phyloP scores from a whole-genome alignment of 2,888 invertebrate genomes.

The Caenorhabditis sp. region DNA sequence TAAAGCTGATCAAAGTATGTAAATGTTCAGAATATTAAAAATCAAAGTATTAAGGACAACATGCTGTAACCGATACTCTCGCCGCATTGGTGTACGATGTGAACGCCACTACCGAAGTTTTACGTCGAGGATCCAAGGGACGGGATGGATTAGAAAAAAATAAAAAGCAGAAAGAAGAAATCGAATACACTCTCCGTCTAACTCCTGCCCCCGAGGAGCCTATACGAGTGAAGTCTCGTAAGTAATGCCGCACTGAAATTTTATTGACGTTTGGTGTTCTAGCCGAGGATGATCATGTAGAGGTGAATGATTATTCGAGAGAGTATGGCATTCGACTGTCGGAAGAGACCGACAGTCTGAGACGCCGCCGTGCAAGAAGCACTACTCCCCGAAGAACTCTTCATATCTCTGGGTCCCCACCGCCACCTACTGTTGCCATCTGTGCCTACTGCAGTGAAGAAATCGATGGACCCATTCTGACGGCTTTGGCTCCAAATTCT shows the following conservation, averaged over 20 bases:
- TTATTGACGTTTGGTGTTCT: slow-evolving; percentile 17
- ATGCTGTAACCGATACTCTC: slow-evolving; percentile 78
- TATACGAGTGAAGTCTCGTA: slow-evolving; percentile 50
- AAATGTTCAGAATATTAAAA: neutral
- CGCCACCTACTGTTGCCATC: slow-evolving; percentile 69
- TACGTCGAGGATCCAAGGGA: slow-evolving; percentile 64
- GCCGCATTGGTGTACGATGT: slow-evolving; percentile 79
- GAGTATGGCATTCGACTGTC: slow-evolving; percentile 76
- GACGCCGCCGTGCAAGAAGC: slow-evolving; percentile 75
- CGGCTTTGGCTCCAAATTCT: slow-evolving; percentile 82
- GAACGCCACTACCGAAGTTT: slow-evolving; percentile 78
- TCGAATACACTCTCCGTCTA: slow-evolving; percentile 75
- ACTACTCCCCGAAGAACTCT: slow-evolving; percentile 76
- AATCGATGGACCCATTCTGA: slow-evolving; percentile 73
- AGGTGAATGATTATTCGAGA: slow-evolving; percentile 72
- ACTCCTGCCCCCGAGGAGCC: slow-evolving; percentile 75
- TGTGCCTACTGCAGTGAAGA: slow-evolving; percentile 77
- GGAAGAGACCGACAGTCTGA: slow-evolving; percentile 74
- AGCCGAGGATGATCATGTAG: slow-evolving; percentile 71
- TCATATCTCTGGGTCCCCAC: slow-evolving; percentile 74
- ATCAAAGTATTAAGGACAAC: slow-evolving; percentile 66
- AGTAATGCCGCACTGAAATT: too few relatives aligned
- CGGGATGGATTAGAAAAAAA: slow-evolving; percentile 57
- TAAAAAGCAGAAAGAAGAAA: slow-evolving; percentile 61
- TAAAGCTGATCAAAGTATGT: slow-evolving; percentile 72